A percentile compares a stretch with the other conserved stretches of the same genome.
These are phyloP conservation scores for Meandrusa payeni DNA, from an alignment of 2,888 invertebrate species.

Conservation along the genomic window DNA sequence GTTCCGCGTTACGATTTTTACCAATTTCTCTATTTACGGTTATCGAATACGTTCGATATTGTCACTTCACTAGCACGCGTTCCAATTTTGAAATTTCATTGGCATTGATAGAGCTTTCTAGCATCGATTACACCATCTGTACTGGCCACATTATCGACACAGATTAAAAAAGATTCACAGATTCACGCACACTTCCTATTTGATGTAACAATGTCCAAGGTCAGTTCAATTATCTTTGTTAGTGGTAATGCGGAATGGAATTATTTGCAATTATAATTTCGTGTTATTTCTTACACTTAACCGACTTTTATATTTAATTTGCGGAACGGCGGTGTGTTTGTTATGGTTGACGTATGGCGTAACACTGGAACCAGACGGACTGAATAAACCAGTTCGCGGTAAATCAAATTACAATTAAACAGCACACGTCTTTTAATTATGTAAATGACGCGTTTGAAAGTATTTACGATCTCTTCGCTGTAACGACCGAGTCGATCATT, in stretches of 20 bases:
- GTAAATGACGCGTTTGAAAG: slow-evolving; percentile 16
- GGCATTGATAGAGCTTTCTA: slow-evolving; percentile 3
- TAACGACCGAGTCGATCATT: too few relatives aligned
- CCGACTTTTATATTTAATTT: slow-evolving; percentile 19
- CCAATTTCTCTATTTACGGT: slow-evolving; percentile 19
- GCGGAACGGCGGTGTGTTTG: slow-evolving; percentile 21
- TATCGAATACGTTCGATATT: slow-evolving; percentile 12
- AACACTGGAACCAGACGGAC: slow-evolving; percentile 18
- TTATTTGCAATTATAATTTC: slow-evolving; percentile 24
- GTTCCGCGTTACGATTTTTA: slow-evolving; percentile 11
- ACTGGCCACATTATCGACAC: slow-evolving; percentile 9
- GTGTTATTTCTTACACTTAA: slow-evolving; percentile 10
- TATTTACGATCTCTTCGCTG: too few relatives aligned
- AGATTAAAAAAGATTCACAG: slow-evolving; percentile 15
- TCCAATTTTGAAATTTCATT: slow-evolving; percentile 21
- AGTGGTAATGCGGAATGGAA: slow-evolving; percentile 21
- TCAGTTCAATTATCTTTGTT: slow-evolving; percentile 25
- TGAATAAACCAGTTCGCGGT: slow-evolving; percentile 10
- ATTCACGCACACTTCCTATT: slow-evolving; percentile 27
- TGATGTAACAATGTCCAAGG: slow-evolving; percentile 25
- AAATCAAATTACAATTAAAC: slow-evolving; percentile 11
- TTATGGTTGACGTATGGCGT: slow-evolving; percentile 22
- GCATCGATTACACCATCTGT: background rate
- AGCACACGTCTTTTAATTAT: slow-evolving; percentile 11
- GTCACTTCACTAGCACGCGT: slow-evolving; percentile 16